phyloP scores from a whole-genome alignment of 1,140 invertebrate genomes.

The Lerema accius region DNA sequence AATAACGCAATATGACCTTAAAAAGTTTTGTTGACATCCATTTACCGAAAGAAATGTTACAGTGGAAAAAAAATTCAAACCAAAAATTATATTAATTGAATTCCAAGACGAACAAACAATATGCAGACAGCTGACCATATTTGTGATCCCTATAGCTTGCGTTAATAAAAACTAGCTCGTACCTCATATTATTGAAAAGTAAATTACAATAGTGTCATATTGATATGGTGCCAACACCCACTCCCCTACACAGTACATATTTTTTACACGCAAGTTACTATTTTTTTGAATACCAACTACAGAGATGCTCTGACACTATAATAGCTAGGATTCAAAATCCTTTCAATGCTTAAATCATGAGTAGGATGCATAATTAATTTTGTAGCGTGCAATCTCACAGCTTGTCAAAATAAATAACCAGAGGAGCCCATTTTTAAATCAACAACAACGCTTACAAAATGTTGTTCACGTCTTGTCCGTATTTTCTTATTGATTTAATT shows the following conservation, averaged over 20 bases:
- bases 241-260: background rate
- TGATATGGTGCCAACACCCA: background rate
- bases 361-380: conserved; percentile 23
- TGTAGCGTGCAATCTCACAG: conserved; percentile 30
- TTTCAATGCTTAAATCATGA: conserved; percentile 17
- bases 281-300: background rate
- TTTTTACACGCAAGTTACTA: background rate
- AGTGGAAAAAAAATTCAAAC: no score
- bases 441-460: conserved; percentile 11
- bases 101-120: no score
- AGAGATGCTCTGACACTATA: conserved; percentile 8
- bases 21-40: no score
- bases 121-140: no score
- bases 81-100: no score
- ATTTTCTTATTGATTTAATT: background rate
- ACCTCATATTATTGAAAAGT: background rate
- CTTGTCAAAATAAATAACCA: conserved; percentile 29
- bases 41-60: no score
- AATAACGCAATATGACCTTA: no score
- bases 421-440: conserved; percentile 15
- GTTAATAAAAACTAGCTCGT: background rate
- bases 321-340: conserved; percentile 5
- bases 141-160: no score
- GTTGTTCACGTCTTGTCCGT: conserved; percentile 8
- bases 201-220: background rate